Conservation (phyloP, 1,140 invertebrate genomes). For the Stegodyphus dumicola region DNA sequence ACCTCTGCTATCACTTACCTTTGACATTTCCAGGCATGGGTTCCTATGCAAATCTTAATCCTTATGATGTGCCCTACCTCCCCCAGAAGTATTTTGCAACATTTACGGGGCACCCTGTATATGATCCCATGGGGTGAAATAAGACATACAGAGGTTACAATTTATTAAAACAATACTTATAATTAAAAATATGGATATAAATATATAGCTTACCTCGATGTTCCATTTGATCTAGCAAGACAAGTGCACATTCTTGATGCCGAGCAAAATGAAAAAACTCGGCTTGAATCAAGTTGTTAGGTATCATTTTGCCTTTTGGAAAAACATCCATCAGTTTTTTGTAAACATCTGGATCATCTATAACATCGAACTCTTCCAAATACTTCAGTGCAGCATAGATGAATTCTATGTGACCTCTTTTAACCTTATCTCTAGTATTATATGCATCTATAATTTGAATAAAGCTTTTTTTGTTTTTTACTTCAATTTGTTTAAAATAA, state of each 20-base stretch:
- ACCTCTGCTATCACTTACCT: too few species aligned
- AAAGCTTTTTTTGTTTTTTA: slow-evolving; percentile 81
- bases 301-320: slow-evolving; percentile 90
- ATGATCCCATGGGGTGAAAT: too few species aligned
- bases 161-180: neutral
- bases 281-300: slow-evolving; percentile 82
- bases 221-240: slow-evolving; percentile 91
- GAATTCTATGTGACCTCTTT: slow-evolving; percentile 90
- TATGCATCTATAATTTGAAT: slow-evolving; percentile 81
- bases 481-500: slow-evolving; percentile 71
- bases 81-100: too few species aligned
- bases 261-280: slow-evolving; percentile 93
- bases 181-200: neutral
- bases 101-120: too few species aligned
- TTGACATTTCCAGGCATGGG: too few species aligned
- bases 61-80: too few species aligned
- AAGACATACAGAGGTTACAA: neutral
- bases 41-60: too few species aligned
- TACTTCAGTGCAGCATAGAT: slow-evolving; percentile 87
- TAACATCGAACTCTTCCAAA: slow-evolving; percentile 90
- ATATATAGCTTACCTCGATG: slow-evolving; percentile 72
- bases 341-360: slow-evolving; percentile 91
- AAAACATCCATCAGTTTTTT: slow-evolving; percentile 90
- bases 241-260: slow-evolving; percentile 88
- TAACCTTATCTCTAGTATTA: slow-evolving; percentile 72